phyloP scores from a whole-genome alignment of 2,113 vertebrate genomes.

The Herpailurus yagouaroundi region DNA sequence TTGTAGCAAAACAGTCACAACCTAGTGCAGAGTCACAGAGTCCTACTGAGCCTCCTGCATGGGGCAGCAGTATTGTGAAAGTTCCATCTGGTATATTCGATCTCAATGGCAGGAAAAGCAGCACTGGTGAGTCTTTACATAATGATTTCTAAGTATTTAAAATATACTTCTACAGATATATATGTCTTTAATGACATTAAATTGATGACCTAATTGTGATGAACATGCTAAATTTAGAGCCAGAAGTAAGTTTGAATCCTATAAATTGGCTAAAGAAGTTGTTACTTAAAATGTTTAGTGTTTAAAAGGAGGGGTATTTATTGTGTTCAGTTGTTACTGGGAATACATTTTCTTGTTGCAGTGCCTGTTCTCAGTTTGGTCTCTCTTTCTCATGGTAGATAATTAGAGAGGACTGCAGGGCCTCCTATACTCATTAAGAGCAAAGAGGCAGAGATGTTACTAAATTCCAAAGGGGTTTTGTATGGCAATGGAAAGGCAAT shows the following conservation, averaged over 20 bases:
- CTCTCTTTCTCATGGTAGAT: not conserved
- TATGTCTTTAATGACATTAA: not conserved
- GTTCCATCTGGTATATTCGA: conserved; percentile 92
- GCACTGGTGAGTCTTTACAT: conserved; percentile 87
- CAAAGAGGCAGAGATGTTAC: conserved; percentile 6
- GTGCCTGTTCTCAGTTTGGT: not conserved
- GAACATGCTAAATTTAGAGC: not conserved
- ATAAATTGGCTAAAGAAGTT: not conserved
- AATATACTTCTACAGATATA: not conserved
- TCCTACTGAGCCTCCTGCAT: conserved; percentile 79
- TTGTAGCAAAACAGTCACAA: conserved; percentile 81
- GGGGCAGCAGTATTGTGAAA: conserved; percentile 94
- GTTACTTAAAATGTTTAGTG: not conserved
- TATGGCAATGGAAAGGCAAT: not conserved
- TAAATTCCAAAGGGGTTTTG: not conserved
- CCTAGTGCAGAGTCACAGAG: conserved; percentile 80
- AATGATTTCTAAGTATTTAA: not conserved
- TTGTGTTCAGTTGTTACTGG: not conserved
- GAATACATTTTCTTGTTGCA: not conserved
- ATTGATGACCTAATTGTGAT: conserved; percentile 19
- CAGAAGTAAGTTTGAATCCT: not conserved
- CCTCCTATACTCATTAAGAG: not conserved
- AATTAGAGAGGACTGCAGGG: not conserved
- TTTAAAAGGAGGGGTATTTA: not conserved
- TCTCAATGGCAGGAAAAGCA: conserved; percentile 81